phyloP scores from a whole-genome alignment of 2,888 invertebrate species.

The Phragmatobia fuliginosa region DNA sequence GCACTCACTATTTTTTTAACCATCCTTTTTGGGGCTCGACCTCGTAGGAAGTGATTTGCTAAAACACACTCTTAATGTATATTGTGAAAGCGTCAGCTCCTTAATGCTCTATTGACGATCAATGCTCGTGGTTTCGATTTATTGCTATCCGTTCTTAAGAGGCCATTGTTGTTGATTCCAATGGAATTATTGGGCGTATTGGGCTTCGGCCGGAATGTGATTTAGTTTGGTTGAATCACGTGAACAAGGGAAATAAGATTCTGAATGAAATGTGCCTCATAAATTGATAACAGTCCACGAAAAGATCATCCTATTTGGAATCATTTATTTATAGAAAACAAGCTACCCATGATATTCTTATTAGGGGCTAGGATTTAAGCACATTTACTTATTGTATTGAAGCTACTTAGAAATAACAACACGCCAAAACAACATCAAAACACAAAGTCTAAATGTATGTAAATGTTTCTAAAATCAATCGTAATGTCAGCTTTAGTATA shows the following conservation, averaged over 20 bases:
- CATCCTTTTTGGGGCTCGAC: conserved; percentile 67
- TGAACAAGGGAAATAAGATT: conserved; percentile 42
- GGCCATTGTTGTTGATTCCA: conserved; percentile 75
- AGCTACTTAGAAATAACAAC: background rate
- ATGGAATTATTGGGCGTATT: conserved; percentile 76
- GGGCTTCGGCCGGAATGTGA: conserved; percentile 62
- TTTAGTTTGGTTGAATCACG: conserved; percentile 66
- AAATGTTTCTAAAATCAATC: too few relatives aligned
- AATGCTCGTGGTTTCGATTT: conserved; percentile 78
- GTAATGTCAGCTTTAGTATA: background rate
- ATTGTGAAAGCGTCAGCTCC: conserved; percentile 79
- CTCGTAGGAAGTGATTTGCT: conserved; percentile 83
- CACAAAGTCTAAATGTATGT: too few relatives aligned
- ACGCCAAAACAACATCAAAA: too few relatives aligned
- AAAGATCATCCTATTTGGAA: background rate
- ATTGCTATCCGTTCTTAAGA: conserved; percentile 78
- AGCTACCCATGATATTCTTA: background rate
- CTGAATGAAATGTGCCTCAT: conserved; percentile 40
- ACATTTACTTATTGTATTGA: background rate
- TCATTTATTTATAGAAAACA: background rate
- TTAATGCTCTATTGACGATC: conserved; percentile 82
- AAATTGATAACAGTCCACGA: conserved; percentile 8
- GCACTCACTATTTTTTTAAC: conserved; percentile 79
- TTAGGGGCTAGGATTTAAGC: background rate
- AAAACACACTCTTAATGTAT: conserved; percentile 83